These are phyloP conservation scores for Lycophotia porphyrea DNA, from an alignment of 2,888 invertebrate genomes.

Conservation along the genomic window DNA sequence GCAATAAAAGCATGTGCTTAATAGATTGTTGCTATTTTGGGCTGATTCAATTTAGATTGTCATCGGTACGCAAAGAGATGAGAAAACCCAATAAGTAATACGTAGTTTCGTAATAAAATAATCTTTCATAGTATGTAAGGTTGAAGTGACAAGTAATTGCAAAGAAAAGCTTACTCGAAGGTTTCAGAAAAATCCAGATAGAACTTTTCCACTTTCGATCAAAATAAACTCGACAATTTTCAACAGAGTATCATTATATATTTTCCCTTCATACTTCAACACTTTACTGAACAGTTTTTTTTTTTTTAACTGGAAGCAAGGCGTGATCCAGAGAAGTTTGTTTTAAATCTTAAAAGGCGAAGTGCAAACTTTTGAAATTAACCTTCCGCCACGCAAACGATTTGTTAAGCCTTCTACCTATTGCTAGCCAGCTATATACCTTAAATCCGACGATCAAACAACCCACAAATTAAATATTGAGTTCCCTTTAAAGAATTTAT, in stretches of 20 bases:
- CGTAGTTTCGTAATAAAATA: neutral
- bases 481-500: slow-evolving; percentile 43
- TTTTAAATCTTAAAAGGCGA: slow-evolving; percentile 52
- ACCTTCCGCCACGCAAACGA: slow-evolving; percentile 26
- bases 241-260: slow-evolving; percentile 15
- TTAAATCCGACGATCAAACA: slow-evolving; percentile 38
- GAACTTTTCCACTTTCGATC: slow-evolving; percentile 7
- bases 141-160: neutral
- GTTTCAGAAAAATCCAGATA: neutral
- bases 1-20: neutral
- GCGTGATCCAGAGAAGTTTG: slow-evolving; percentile 37
- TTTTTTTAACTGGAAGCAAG: slow-evolving; percentile 37
- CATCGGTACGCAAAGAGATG: neutral
- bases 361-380: slow-evolving; percentile 55
- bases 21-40: neutral
- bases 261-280: slow-evolving; percentile 34
- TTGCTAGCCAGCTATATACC: slow-evolving; percentile 22
- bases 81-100: neutral
- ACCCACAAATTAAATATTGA: slow-evolving; percentile 45
- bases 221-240: neutral
- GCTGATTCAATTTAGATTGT: neutral
- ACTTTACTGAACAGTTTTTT: slow-evolving; percentile 8
- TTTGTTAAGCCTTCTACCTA: slow-evolving; percentile 39
- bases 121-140: neutral
- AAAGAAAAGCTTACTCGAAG: neutral